Percentiles rank a stretch among this genome's conserved stretches.
These are phyloP conservation scores for Neria commutata DNA, from an alignment of 2,888 invertebrate genomes.

Conservation along the genomic window DNA sequence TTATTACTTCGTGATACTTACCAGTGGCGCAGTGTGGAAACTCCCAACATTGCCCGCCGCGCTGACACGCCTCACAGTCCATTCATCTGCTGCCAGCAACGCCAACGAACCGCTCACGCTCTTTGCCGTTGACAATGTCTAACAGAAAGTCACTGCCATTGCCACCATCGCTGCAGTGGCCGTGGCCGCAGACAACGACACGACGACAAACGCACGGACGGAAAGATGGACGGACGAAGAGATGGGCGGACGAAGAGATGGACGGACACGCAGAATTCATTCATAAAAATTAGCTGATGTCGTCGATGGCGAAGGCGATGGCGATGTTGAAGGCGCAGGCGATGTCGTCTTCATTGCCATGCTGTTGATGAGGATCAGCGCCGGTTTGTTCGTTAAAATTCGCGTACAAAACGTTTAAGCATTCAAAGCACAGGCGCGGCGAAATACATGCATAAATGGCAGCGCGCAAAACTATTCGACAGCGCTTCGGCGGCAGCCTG, in stretches of 20 bases:
- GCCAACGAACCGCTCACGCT: too few relatives aligned
- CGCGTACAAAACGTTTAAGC: constrained; percentile 26
- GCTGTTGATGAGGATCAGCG: neutral
- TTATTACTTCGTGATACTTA: too few relatives aligned
- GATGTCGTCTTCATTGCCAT: constrained; percentile 9
- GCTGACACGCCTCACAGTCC: too few relatives aligned
- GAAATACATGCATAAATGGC: too few relatives aligned
- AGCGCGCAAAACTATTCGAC: neutral
- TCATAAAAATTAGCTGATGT: constrained; percentile 13
- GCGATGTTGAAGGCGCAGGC: constrained; percentile 4
- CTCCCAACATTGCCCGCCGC: too few relatives aligned
- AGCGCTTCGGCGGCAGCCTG: neutral
- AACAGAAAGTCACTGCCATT: neutral
- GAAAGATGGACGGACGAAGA: too few relatives aligned
- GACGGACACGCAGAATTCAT: constrained; percentile 5
- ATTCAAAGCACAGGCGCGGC: constrained; percentile 29
- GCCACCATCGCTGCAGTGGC: neutral
- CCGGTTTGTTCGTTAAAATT: constrained; percentile 26
- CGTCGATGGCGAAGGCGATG: neutral
- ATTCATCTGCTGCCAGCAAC: too few relatives aligned
- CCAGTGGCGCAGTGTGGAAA: too few relatives aligned
- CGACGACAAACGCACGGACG: too few relatives aligned
- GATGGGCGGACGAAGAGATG: too few relatives aligned
- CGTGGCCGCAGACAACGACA: neutral
- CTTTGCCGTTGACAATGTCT: neutral